Conservation (phyloP, 2,113 vertebrate genomes). For the Baryphthengus martii region DNA sequence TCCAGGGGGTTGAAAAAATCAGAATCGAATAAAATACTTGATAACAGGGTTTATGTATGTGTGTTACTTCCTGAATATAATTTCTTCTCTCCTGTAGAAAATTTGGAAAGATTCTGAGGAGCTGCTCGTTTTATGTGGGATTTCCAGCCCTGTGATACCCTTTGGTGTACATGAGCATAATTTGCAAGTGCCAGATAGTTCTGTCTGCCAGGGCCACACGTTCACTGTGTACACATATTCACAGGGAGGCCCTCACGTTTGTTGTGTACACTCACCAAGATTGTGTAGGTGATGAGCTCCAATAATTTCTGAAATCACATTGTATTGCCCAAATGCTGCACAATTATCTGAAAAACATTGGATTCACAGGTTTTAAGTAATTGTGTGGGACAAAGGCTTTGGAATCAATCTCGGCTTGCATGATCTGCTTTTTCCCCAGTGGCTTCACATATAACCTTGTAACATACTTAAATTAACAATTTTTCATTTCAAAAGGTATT, state of each 20-base stretch:
- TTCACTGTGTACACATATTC: not conserved
- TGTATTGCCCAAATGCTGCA: not conserved
- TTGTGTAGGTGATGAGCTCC: not conserved
- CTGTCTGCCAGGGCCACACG: not conserved
- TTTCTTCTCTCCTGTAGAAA: not conserved
- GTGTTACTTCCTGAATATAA: not conserved
- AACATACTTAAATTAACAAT: not conserved
- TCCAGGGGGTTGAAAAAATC: not conserved
- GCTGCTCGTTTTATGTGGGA: not conserved
- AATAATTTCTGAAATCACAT: not conserved
- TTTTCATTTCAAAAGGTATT: not conserved
- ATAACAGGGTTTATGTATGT: not conserved
- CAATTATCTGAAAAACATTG: not conserved
- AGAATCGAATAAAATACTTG: not conserved
- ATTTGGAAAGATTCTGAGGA: not conserved
- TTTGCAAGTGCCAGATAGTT: not conserved
- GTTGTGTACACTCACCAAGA: not conserved
- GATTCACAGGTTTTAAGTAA: not conserved
- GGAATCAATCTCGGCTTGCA: not conserved
- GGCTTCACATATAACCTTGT: not conserved
- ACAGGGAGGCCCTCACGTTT: not conserved
- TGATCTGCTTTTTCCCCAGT: not conserved
- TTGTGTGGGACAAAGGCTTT: not conserved
- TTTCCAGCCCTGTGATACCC: not conserved
- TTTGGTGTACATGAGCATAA: not conserved